phyloP scores from a whole-genome alignment of 1,140 invertebrate genomes.

The Heliconius hermathena region DNA sequence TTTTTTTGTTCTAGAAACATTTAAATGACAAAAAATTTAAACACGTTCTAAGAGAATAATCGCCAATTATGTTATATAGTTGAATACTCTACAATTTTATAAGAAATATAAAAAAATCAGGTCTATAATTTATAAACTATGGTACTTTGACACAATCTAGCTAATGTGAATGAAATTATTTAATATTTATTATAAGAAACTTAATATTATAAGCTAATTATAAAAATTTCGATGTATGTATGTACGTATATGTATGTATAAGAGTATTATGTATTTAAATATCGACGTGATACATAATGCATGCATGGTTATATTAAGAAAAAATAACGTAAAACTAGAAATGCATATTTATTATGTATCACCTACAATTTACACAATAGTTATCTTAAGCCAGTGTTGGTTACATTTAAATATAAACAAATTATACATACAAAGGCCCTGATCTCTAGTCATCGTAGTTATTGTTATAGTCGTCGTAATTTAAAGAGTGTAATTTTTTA shows the following conservation, averaged over 20 bases:
- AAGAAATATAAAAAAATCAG: slow-evolving; percentile 2
- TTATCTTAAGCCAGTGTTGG: background rate
- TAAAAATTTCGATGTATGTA: too few species aligned
- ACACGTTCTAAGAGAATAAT: background rate
- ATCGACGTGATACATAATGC: too few species aligned
- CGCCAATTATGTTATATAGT: too few species aligned
- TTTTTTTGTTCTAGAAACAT: slow-evolving; percentile 5
- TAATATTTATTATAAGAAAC: background rate
- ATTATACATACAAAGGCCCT: background rate
- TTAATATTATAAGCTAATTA: too few species aligned
- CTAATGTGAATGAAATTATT: too few species aligned
- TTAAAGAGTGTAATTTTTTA: too few species aligned
- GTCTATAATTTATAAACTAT: slow-evolving; percentile 2
- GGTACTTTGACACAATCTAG: background rate
- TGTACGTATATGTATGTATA: too few species aligned
- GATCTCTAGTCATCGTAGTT: background rate
- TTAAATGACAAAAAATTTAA: background rate
- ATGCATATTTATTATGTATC: background rate
- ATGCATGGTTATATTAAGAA: too few species aligned
- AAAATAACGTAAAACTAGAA: too few species aligned
- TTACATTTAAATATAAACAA: background rate
- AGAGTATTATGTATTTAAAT: too few species aligned
- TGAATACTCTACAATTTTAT: too few species aligned
- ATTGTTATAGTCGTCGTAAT: too few species aligned
- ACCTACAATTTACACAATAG: background rate